phyloP scores from a whole-genome alignment of 2,888 invertebrate species.

The Anticlea derivata region DNA sequence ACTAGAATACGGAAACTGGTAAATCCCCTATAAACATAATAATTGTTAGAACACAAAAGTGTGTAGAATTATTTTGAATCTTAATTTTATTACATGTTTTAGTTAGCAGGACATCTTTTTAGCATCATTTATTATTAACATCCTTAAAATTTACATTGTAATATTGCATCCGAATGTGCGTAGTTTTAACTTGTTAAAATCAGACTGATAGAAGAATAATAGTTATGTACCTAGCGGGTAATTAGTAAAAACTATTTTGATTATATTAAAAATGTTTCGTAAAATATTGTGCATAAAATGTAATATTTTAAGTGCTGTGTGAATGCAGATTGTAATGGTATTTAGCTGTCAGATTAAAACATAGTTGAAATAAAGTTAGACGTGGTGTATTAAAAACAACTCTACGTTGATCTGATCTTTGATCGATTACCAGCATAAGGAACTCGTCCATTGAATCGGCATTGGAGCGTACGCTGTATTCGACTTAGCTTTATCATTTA shows the following conservation, averaged over 20 bases:
- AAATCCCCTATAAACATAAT: neutral
- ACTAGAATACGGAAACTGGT: constrained; percentile 3
- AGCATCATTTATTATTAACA: neutral
- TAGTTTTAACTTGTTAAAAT: constrained; percentile 58
- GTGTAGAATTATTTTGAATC: too few species aligned
- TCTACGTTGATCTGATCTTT: too few species aligned
- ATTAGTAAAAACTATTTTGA: constrained; percentile 8
- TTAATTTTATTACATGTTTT: too few species aligned
- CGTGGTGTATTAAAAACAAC: too few species aligned
- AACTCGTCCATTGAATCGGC: too few species aligned
- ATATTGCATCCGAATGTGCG: constrained; percentile 12
- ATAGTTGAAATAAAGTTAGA: too few species aligned
- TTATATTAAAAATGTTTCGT: constrained; percentile 19
- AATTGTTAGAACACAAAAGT: too few species aligned
- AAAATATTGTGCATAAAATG: constrained; percentile 15
- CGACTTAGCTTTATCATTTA: too few species aligned
- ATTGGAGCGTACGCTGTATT: too few species aligned
- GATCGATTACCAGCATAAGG: too few species aligned
- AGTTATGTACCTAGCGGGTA: constrained; percentile 24
- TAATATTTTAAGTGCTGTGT: constrained; percentile 1
- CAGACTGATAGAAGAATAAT: constrained; percentile 68
- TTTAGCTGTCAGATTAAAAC: neutral
- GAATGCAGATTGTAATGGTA: neutral
- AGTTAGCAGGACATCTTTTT: neutral
- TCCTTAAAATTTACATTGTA: constrained; percentile 4